Evolutionary conservation across 1,140 invertebrate genomes (phyloP).

Genomic region (Habropoda laboriosa): DNA sequence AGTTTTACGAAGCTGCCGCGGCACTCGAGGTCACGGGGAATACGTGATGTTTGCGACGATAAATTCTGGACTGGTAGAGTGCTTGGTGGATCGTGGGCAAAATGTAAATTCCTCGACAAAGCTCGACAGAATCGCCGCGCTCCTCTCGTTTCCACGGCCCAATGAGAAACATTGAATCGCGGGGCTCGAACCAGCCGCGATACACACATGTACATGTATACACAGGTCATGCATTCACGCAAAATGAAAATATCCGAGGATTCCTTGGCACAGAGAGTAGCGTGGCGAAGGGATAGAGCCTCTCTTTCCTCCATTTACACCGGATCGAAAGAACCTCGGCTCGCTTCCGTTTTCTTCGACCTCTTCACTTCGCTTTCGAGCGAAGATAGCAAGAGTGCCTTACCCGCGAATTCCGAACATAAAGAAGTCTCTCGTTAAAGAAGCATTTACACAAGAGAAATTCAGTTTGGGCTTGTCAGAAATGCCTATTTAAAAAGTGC

Average conservation of each 20-base stretch:
- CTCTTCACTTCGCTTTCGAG: no score
- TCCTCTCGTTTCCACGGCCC: not conserved
- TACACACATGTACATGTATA: no score
- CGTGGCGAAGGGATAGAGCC: no score
- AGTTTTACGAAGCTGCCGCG: not conserved
- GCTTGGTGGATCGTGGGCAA: not conserved
- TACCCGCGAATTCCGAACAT: no score
- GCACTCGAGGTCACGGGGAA: not conserved
- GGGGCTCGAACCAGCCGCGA: not conserved
- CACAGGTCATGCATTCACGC: not conserved
- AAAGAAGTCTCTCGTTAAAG: no score
- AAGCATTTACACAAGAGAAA: no score
- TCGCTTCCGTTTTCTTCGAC: no score
- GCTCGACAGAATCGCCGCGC: not conserved
- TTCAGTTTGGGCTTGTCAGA: no score
- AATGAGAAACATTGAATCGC: conserved; percentile 10
- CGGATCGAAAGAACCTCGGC: no score
- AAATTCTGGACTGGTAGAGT: conserved; percentile 8
- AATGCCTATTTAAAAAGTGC: no score
- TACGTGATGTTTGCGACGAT: conserved; percentile 10
- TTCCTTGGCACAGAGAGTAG: not conserved
- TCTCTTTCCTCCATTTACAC: not conserved
- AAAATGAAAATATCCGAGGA: conserved; percentile 23
- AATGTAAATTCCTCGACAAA: conserved; percentile 46
- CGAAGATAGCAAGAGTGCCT: no score